Percentiles rank a stretch among this genome's conserved stretches.
Evolutionary conservation across 2,113 vertebrate species (phyloP).

Genomic region (Pipa parva): DNA sequence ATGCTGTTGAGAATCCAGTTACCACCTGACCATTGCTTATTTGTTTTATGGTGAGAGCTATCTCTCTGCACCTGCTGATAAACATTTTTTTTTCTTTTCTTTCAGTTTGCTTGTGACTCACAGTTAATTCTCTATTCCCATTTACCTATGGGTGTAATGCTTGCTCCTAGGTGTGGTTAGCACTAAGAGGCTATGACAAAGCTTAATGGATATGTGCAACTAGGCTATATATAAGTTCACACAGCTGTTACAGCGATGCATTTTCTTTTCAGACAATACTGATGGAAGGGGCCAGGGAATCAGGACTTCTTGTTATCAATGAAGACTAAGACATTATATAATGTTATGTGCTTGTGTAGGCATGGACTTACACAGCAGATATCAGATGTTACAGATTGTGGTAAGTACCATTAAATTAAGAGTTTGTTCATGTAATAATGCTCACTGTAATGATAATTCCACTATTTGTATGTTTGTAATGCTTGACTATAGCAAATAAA

Average conservation of each 20-base stretch:
- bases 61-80: slow-evolving; percentile 31
- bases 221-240: slow-evolving; percentile 22
- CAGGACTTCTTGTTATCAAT: not conserved
- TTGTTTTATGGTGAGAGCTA: slow-evolving; percentile 11
- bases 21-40: not conserved
- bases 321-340: not conserved
- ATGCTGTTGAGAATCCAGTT: not conserved
- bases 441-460: no score
- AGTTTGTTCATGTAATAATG: no score
- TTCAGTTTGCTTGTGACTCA: slow-evolving; percentile 18
- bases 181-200: slow-evolving; percentile 12
- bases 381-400: not conserved
- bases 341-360: not conserved
- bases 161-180: slow-evolving; percentile 15
- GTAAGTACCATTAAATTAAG: not conserved
- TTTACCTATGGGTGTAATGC: slow-evolving; percentile 25
- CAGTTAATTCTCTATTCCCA: slow-evolving; percentile 14
- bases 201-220: slow-evolving; percentile 12
- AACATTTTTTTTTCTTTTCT: not conserved
- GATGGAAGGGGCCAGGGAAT: not conserved
- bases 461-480: no score
- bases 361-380: not conserved
- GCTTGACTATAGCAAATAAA: no score
- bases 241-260: not conserved
- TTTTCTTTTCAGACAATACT: not conserved